These are phyloP conservation scores for Lethenteron reissneri DNA, from an alignment of 2,113 vertebrate genomes.

Conservation along the genomic window DNA sequence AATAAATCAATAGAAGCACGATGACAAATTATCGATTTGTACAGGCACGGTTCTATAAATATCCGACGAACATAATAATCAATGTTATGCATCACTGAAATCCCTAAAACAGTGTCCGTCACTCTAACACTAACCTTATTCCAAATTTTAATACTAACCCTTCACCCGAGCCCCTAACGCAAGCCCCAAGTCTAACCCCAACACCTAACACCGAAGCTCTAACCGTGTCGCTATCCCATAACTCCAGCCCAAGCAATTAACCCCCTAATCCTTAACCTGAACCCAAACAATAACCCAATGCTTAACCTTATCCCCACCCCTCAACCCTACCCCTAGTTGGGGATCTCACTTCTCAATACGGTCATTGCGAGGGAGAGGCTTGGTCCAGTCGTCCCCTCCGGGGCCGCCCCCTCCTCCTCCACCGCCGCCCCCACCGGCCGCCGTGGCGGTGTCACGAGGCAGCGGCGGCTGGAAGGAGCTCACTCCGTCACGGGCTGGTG, in stretches of 20 bases:
- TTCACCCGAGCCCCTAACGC: too few relatives aligned
- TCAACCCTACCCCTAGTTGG: neutral
- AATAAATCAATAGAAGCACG: too few relatives aligned
- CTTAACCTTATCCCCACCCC: neutral
- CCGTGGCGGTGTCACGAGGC: neutral
- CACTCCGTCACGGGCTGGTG: neutral
- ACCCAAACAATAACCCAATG: neutral
- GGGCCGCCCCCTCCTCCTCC: neutral
- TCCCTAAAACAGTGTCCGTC: too few relatives aligned
- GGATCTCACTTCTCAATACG: conserved; percentile 3
- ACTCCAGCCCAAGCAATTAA: neutral
- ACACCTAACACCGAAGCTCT: neutral
- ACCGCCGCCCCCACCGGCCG: neutral
- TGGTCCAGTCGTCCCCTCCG: neutral
- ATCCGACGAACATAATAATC: too few relatives aligned
- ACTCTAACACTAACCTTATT: too few relatives aligned
- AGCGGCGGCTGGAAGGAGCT: neutral
- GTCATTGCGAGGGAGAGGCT: conserved; percentile 3
- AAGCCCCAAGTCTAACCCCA: neutral
- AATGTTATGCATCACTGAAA: too few relatives aligned
- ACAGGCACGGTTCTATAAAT: too few relatives aligned
- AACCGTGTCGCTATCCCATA: neutral
- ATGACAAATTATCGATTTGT: too few relatives aligned
- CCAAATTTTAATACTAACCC: too few relatives aligned
- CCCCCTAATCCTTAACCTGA: neutral